Base-by-base conservation (phyloP, 2,113 vertebrate species). In the Mohoua ochrocephala region DNA sequence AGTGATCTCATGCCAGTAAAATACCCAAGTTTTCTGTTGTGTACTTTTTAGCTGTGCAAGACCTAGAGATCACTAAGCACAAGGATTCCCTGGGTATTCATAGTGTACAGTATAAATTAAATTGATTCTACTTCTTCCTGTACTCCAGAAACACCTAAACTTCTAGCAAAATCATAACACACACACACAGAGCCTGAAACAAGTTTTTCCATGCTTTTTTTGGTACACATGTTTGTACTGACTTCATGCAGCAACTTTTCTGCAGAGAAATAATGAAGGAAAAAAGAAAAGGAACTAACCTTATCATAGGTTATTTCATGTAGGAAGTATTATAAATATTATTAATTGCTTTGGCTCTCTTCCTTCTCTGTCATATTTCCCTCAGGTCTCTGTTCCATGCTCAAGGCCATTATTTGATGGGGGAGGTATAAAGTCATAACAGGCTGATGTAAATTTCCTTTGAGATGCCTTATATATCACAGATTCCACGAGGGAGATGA, bases 361-460 rank as follows among this genome's bases (percentile, higher is more conserved):
- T 93, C 84, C 74, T 95, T 93, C 81, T 87, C 97, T 95, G 84
- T 85, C 95, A 65, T 76, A 97, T 96, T 97, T 97, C 81, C 95
- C 96, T 95, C 92, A 95, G 96, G 95, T 95, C 92, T 91, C 91
- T 87, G 65, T 93, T 95, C 83, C 61, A 87, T 79, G 77, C 91
- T 96, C 95, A 97, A 96, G 86, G 91, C 95, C 96, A 90, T 87
- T 84, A 77, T 95, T 97, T 95, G 89, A 97, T 91, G 86, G 77
- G 92, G 83, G 89, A 96, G 88, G 92, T 94, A 93, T 87, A 95
- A 95, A 96, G 91, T 76, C 86, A 89, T 96, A 97, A 91, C 77
- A 97, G 78, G 82, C 59, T 89, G 94, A 97, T 96, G 96, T 97
- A 97, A 97, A 97, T 97, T 97, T 97, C 91, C 93, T 96, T 95